These are phyloP conservation scores for Phaethon lepturus DNA, from an alignment of 2,113 vertebrate species.

Conservation along the genomic window DNA sequence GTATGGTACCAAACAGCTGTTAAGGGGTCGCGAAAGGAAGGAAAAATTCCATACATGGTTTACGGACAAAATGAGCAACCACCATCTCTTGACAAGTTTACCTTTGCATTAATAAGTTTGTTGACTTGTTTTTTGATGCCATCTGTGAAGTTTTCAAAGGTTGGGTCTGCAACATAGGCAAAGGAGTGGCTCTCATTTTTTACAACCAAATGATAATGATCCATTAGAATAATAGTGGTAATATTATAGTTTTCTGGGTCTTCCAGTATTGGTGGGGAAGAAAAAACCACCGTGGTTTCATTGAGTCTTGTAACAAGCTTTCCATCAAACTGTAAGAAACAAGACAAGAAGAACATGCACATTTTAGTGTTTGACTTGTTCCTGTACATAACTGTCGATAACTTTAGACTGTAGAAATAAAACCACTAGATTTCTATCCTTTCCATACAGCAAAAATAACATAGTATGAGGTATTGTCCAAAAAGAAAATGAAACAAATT, in stretches of 20 bases:
- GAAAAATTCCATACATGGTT: not conserved
- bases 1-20: not conserved
- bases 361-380: not conserved
- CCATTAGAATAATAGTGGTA: conserved; percentile 82
- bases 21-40: not conserved
- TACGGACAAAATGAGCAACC: not conserved
- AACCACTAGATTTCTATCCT: not conserved
- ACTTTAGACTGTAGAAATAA: not conserved
- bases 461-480: not conserved
- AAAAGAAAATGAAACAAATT: not conserved
- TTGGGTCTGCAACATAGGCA: conserved; percentile 85
- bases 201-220: conserved; percentile 79
- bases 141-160: conserved; percentile 84
- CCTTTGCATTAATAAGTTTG: conserved; percentile 84
- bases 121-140: conserved; percentile 84
- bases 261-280: conserved; percentile 80
- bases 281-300: conserved; percentile 83
- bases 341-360: not conserved
- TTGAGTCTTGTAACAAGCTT: conserved; percentile 69
- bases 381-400: not conserved
- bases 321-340: conserved; percentile 74
- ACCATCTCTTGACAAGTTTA: conserved; percentile 28
- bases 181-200: conserved; percentile 77
- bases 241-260: conserved; percentile 79
- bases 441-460: not conserved